Percentiles rank a stretch among this genome's conserved stretches.
phyloP scores from a whole-genome alignment of 2,888 invertebrate species.

The Cryptocephalus primarius region DNA sequence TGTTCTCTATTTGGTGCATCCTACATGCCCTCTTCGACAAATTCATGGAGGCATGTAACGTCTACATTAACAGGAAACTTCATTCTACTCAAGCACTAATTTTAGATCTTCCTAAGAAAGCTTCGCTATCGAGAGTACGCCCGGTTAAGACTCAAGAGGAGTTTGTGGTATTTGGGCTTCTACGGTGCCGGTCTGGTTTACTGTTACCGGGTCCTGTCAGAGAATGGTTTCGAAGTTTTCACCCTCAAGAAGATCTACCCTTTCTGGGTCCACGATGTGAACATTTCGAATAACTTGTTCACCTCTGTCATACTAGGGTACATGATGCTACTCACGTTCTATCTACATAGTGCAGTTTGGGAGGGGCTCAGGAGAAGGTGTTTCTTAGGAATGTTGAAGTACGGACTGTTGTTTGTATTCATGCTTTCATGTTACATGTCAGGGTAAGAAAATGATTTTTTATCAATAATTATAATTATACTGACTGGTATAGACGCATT shows the following conservation, averaged over 20 bases:
- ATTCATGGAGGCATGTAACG: slow-evolving; percentile 22
- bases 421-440: slow-evolving; percentile 17
- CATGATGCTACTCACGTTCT: slow-evolving; percentile 26
- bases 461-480: no score
- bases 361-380: slow-evolving; percentile 21
- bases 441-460: slow-evolving; percentile 16
- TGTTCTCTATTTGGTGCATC: slow-evolving; percentile 27
- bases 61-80: not conserved
- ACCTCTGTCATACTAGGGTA: slow-evolving; percentile 25
- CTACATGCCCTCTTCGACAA: slow-evolving; percentile 27
- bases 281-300: slow-evolving; percentile 10
- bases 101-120: slow-evolving; percentile 25
- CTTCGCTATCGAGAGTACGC: slow-evolving; percentile 26
- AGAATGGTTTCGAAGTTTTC: slow-evolving; percentile 23
- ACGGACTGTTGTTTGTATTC: slow-evolving; percentile 21
- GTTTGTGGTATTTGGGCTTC: slow-evolving; percentile 30
- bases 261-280: slow-evolving; percentile 1
- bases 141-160: slow-evolving; percentile 22
- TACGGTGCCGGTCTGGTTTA: slow-evolving; percentile 25
- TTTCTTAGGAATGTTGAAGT: slow-evolving; percentile 17
- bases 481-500: no score
- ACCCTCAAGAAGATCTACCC: slow-evolving; percentile 16
- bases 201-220: slow-evolving; percentile 23
- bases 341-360: slow-evolving; percentile 26
- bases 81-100: slow-evolving; percentile 1